Conservation (phyloP, 1,140 invertebrate species). For the Drosophila orena region DNA sequence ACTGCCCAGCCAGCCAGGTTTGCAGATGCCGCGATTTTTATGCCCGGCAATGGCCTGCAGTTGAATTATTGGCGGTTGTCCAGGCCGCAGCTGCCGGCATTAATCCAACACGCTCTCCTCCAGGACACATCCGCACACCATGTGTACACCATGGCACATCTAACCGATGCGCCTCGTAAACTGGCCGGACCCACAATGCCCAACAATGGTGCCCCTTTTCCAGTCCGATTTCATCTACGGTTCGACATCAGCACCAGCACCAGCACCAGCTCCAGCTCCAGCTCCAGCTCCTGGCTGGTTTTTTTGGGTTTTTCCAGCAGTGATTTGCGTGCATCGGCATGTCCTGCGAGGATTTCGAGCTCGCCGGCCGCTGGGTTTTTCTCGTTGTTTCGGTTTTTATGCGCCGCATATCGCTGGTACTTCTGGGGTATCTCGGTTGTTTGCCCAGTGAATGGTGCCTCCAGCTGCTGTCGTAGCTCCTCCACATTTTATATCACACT, state of each 20-base stretch:
- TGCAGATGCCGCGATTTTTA: constrained; percentile 76
- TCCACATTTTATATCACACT: too few species aligned
- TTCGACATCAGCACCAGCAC: background rate
- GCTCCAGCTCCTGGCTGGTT: constrained; percentile 23
- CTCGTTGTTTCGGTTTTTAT: constrained; percentile 10
- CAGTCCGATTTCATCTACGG: constrained; percentile 1
- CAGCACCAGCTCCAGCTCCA: too few species aligned
- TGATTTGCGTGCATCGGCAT: constrained; percentile 76
- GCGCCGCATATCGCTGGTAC: background rate
- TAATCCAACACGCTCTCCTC: constrained; percentile 53
- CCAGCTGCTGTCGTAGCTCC: background rate
- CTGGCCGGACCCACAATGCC: constrained; percentile 55
- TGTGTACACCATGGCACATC: constrained; percentile 9
- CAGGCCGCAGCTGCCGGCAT: constrained; percentile 62
- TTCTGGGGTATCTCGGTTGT: background rate
- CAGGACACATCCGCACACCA: constrained; percentile 11
- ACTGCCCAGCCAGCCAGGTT: constrained; percentile 23
- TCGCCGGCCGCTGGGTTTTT: constrained; percentile 24
- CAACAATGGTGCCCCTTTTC: constrained; percentile 28
- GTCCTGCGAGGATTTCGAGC: constrained; percentile 50
- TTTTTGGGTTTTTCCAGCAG: constrained; percentile 56
- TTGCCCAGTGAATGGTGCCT: background rate
- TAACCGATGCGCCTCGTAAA: constrained; percentile 70
- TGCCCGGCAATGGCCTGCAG: constrained; percentile 49
- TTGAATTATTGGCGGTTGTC: constrained; percentile 78